These are phyloP conservation scores for Eupelmus urozonus DNA, from an alignment of 2,888 invertebrate genomes.

Conservation along the genomic window DNA sequence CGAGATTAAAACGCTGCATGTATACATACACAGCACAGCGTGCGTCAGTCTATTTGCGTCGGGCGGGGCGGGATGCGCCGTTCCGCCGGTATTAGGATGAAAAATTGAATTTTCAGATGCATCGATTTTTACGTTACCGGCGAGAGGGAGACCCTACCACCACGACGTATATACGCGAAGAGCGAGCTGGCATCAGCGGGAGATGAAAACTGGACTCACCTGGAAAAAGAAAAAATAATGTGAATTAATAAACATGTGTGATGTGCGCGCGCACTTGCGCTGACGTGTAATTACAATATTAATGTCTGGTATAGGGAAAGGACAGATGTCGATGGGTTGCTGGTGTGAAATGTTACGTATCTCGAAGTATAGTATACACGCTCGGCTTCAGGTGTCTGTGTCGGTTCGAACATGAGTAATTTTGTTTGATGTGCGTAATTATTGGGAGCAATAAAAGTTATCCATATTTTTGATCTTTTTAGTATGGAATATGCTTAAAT, in stretches of 20 bases:
- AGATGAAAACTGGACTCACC: slow-evolving; percentile 35
- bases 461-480: too few species aligned
- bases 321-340: slow-evolving; percentile 3
- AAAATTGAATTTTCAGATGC: slow-evolving; percentile 3
- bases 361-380: not conserved
- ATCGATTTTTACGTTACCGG: slow-evolving; percentile 6
- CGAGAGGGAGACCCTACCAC: not conserved
- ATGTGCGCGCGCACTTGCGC: not conserved
- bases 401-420: too few species aligned
- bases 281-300: slow-evolving; percentile 34
- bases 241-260: slow-evolving; percentile 31
- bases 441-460: too few species aligned
- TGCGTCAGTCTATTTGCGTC: not conserved
- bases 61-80: not conserved
- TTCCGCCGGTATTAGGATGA: not conserved
- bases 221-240: slow-evolving; percentile 36
- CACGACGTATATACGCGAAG: not conserved
- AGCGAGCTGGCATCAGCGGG: too few species aligned
- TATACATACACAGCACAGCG: not conserved
- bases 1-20: not conserved
- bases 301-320: not conserved
- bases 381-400: not conserved
- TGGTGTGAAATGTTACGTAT: not conserved
- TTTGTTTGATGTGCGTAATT: too few species aligned
- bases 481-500: too few species aligned